phyloP scores from a whole-genome alignment of 2,888 invertebrate species.

The Drosophila buzzatii region DNA sequence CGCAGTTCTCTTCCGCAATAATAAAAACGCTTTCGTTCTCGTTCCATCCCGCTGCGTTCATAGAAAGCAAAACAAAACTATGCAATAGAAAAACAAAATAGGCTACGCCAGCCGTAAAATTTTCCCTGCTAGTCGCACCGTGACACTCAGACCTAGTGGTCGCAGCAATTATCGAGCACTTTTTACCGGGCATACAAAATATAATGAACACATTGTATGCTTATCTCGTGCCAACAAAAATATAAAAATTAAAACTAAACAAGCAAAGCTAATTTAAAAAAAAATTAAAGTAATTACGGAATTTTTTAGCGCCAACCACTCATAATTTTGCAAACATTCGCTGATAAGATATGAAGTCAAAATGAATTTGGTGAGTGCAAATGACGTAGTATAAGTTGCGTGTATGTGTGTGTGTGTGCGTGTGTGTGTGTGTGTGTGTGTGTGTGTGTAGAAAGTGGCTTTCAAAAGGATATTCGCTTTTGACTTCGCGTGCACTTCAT shows the following conservation, averaged over 20 bases:
- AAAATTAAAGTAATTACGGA: neutral
- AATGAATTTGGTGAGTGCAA: conserved; percentile 63
- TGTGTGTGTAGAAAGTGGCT: neutral
- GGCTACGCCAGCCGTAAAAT: conserved; percentile 49
- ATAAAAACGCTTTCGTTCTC: conserved; percentile 26
- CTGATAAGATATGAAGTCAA: conserved; percentile 33
- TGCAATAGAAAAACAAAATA: conserved; percentile 45
- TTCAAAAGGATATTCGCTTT: conserved; percentile 47
- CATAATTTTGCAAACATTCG: neutral
- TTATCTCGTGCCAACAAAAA: neutral
- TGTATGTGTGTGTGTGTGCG: neutral
- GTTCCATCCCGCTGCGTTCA: conserved; percentile 61
- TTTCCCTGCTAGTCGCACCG: conserved; percentile 51
- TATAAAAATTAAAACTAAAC: neutral
- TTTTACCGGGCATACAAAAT: neutral
- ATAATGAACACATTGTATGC: neutral
- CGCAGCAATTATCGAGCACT: conserved; percentile 1
- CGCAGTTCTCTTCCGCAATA: conserved; percentile 57
- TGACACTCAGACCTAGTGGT: conserved; percentile 52
- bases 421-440: neutral
- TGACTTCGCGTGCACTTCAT: conserved; percentile 55
- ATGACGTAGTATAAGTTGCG: conserved; percentile 10
- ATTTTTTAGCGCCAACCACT: neutral
- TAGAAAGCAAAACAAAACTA: conserved; percentile 65
- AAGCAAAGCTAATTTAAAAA: neutral